Percentiles rank a stretch among this genome's conserved stretches.
Conservation (phyloP, 2,113 vertebrate species). For the Willisornis vidua region DNA sequence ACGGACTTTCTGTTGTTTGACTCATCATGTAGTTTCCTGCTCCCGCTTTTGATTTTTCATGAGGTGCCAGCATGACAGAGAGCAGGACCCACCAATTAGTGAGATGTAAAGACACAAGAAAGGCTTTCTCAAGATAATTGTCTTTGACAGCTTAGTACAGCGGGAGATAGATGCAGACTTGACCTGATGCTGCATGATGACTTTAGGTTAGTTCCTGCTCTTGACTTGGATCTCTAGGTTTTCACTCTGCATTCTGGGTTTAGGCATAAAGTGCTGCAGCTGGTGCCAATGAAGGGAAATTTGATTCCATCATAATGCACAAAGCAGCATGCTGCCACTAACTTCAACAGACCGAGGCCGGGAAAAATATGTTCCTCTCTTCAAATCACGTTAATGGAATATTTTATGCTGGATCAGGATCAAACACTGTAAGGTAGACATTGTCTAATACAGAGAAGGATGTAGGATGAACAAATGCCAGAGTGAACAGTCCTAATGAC, state of each 20-base stretch:
- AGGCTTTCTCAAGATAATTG: neutral
- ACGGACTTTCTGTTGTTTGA: constrained; percentile 2
- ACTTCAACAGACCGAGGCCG: neutral
- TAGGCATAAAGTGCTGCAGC: neutral
- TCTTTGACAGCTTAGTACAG: neutral
- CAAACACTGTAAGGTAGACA: constrained; percentile 48
- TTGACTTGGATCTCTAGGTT: neutral
- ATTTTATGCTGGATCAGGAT: constrained; percentile 49
- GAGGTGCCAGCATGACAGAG: neutral
- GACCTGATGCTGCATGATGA: neutral
- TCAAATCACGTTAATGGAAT: neutral
- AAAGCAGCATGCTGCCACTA: neutral
- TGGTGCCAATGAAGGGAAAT: neutral
- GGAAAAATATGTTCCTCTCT: neutral
- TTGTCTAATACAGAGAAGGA: constrained; percentile 46
- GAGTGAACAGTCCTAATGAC: constrained; percentile 21
- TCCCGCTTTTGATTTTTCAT: neutral
- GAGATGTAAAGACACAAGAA: neutral
- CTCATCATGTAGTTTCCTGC: neutral
- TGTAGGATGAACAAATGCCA: constrained; percentile 39
- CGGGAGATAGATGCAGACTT: neutral
- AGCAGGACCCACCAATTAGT: neutral
- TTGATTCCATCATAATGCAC: fast-evolving
- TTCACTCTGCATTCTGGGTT: neutral
- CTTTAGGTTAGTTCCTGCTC: neutral